These are phyloP conservation scores for Aythya baeri DNA, from an alignment of 2,113 vertebrate species.

Conservation along the genomic window DNA sequence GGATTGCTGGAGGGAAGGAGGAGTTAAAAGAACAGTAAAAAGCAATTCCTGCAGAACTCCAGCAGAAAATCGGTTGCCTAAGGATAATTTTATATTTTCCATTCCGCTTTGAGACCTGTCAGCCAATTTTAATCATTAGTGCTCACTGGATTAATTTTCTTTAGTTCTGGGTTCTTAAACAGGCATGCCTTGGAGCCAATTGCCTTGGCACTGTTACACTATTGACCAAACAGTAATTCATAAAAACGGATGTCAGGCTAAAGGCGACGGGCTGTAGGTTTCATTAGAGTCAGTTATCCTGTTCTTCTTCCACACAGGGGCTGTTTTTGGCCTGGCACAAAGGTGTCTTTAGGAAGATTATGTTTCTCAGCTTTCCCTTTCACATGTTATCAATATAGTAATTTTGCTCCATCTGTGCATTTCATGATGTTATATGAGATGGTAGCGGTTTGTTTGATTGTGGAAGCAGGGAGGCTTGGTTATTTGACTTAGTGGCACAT, in stretches of 20 bases:
- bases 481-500: not conserved
- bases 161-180: not conserved
- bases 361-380: not conserved
- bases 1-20: not conserved
- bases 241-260: not conserved
- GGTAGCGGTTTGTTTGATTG: not conserved
- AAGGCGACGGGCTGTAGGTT: not conserved
- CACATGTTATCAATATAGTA: rapidly evolving
- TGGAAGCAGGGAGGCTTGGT: not conserved
- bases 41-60: not conserved
- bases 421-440: rapidly evolving
- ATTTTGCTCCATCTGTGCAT: not conserved
- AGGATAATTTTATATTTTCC: not conserved
- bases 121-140: not conserved
- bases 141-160: not conserved
- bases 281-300: rapidly evolving
- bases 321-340: not conserved
- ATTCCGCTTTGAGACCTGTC: not conserved
- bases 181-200: not conserved
- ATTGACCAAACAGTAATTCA: not conserved
- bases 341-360: not conserved
- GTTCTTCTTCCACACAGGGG: too few species aligned
- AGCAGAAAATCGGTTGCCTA: slow-evolving; percentile 8
- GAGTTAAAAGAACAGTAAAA: not conserved
- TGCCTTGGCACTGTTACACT: not conserved